phyloP scores from a whole-genome alignment of 2,113 vertebrate species.

The Labrus mixtus region DNA sequence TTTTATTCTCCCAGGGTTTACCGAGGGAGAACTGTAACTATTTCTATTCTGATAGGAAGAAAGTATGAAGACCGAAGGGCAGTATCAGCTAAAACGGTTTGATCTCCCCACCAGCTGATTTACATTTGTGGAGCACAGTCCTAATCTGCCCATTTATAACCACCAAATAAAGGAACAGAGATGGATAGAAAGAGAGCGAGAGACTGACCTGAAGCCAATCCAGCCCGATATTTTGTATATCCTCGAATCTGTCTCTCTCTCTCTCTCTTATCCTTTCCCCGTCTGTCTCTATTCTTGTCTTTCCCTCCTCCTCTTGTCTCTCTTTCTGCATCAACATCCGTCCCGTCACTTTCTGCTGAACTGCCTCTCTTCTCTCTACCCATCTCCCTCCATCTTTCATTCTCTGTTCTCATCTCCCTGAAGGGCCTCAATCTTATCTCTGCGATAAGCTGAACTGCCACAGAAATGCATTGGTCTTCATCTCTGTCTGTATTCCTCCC shows the following conservation, averaged over 20 bases:
- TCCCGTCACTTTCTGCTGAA: constrained; percentile 42
- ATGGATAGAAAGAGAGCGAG: constrained; percentile 10
- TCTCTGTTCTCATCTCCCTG: constrained; percentile 68
- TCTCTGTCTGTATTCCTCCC: constrained; percentile 47
- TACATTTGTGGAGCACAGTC: constrained; percentile 71
- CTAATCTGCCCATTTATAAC: constrained; percentile 79
- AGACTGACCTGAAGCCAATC: constrained; percentile 47
- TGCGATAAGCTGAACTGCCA: constrained; percentile 62
- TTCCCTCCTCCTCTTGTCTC: constrained; percentile 15
- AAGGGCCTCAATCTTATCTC: constrained; percentile 70
- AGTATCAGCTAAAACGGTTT: constrained; percentile 77
- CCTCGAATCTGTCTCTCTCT: constrained; percentile 3
- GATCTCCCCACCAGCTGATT: constrained; percentile 79
- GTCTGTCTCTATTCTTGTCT: constrained; percentile 24
- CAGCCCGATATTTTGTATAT: constrained; percentile 26
- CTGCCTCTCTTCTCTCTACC: constrained; percentile 30
- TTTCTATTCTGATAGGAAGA: constrained; percentile 75
- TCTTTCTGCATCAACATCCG: constrained; percentile 41
- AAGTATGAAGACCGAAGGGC: constrained; percentile 69
- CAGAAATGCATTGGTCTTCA: constrained; percentile 64
- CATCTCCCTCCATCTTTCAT: constrained; percentile 43
- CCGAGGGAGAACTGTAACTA: constrained; percentile 63
- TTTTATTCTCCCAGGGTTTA: constrained; percentile 73
- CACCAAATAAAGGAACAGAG: constrained; percentile 59
- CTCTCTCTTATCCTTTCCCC: constrained; percentile 20